Conservation (phyloP, 2,888 invertebrate genomes). For the Chironomus tentans region DNA sequence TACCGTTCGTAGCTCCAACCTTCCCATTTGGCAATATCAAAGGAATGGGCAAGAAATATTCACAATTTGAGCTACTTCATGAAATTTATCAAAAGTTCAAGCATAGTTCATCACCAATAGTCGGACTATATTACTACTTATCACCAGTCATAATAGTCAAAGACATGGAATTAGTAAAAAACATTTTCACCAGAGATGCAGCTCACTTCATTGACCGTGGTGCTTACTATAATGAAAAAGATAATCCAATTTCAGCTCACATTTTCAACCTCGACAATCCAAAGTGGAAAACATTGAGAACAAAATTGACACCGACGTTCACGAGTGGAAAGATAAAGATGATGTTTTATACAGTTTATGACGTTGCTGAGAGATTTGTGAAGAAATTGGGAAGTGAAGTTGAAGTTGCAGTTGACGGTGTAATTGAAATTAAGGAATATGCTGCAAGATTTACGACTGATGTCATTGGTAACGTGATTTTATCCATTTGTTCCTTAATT, state of each 20-base stretch:
- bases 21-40: constrained; percentile 9
- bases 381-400: constrained; percentile 18
- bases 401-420: not conserved
- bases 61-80: not conserved
- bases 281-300: constrained; percentile 29
- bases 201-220: constrained; percentile 32
- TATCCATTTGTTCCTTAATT: too few species aligned
- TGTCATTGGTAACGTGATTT: constrained; percentile 32
- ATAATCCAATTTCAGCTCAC: constrained; percentile 31
- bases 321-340: constrained; percentile 32
- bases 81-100: not conserved
- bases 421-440: constrained; percentile 29
- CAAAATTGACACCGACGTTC: constrained; percentile 30
- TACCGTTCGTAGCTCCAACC: not conserved
- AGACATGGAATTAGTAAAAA: constrained; percentile 32
- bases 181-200: constrained; percentile 32
- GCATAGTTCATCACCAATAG: not conserved
- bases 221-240: constrained; percentile 30
- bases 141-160: constrained; percentile 29
- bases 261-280: constrained; percentile 29
- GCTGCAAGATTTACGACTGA: constrained; percentile 29
- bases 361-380: constrained; percentile 30
- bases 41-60: not conserved
- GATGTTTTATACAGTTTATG: constrained; percentile 33
- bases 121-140: not conserved